Percentiles rank a stretch among this genome's conserved stretches.
Conservation (phyloP, 2,888 invertebrate genomes). For the Machimus rusticus region DNA sequence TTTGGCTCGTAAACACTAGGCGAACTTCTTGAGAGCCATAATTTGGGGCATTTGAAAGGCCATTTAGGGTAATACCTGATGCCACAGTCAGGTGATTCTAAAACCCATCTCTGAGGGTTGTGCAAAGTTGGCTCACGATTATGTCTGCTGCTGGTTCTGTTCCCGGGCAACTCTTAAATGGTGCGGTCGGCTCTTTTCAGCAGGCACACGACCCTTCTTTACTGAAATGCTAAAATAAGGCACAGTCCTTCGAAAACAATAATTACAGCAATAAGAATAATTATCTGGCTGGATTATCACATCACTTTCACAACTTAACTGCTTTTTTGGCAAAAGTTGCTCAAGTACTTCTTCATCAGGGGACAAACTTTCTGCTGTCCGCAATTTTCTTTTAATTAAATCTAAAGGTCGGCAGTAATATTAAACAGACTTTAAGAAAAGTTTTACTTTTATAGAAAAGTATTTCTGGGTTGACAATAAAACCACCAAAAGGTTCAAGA, state of each 20-base stretch:
- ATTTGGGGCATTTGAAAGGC: constrained; percentile 13
- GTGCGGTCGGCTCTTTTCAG: not conserved
- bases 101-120: not conserved
- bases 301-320: not conserved
- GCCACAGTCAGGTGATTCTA: constrained; percentile 1
- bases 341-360: not conserved
- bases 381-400: not conserved
- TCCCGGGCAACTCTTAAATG: not conserved
- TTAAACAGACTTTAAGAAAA: not conserved
- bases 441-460: not conserved
- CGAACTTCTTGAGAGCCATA: not conserved
- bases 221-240: not conserved
- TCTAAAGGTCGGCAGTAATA: not conserved
- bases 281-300: not conserved
- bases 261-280: not conserved
- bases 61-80: constrained; percentile 23
- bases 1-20: constrained; percentile 28
- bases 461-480: not conserved
- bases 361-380: not conserved
- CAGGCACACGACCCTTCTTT: not conserved
- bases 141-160: not conserved
- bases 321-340: not conserved
- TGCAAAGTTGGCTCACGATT: not conserved
- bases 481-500: not conserved
- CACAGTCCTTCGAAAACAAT: not conserved